These are phyloP conservation scores for Cossypha polioptera DNA, from an alignment of 2,797 vertebrate genomes.

Conservation along the genomic window DNA sequence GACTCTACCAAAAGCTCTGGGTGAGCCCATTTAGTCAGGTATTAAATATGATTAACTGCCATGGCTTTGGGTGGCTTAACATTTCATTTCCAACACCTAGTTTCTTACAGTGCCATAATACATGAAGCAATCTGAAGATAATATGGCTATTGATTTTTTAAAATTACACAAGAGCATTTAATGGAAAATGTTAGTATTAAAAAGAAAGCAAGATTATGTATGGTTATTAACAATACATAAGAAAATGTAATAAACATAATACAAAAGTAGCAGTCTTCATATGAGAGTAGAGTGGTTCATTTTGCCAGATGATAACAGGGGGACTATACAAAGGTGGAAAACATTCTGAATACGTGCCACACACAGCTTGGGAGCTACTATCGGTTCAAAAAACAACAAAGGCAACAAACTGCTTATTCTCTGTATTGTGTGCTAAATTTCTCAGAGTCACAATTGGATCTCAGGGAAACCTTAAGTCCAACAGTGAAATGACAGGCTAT, in stretches of 20 bases:
- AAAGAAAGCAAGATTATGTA: not conserved
- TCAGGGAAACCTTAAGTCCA: not conserved
- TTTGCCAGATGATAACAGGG: not conserved
- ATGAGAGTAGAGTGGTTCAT: not conserved
- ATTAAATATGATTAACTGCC: constrained; percentile 24
- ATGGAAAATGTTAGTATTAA: not conserved
- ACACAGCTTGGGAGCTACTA: not conserved
- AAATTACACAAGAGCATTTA: not conserved
- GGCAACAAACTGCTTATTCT: not conserved
- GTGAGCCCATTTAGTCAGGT: constrained; percentile 1
- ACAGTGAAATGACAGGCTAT: not conserved
- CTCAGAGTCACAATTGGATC: not conserved
- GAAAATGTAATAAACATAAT: not conserved
- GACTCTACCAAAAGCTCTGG: not conserved
- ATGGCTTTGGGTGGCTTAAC: constrained; percentile 2
- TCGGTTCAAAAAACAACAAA: not conserved
- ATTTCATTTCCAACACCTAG: constrained; percentile 2
- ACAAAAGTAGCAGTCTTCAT: not conserved
- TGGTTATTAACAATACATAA: not conserved
- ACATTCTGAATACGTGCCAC: not conserved
- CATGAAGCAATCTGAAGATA: not conserved
- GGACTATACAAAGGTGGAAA: not conserved
- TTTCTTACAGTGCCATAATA: not conserved
- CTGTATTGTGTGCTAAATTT: not conserved
- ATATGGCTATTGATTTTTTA: not conserved